A percentile compares a stretch with the other conserved stretches of the same genome.
These are phyloP conservation scores for Tapirus terrestris DNA, from an alignment of 2,113 vertebrate species.

Conservation along the genomic window DNA sequence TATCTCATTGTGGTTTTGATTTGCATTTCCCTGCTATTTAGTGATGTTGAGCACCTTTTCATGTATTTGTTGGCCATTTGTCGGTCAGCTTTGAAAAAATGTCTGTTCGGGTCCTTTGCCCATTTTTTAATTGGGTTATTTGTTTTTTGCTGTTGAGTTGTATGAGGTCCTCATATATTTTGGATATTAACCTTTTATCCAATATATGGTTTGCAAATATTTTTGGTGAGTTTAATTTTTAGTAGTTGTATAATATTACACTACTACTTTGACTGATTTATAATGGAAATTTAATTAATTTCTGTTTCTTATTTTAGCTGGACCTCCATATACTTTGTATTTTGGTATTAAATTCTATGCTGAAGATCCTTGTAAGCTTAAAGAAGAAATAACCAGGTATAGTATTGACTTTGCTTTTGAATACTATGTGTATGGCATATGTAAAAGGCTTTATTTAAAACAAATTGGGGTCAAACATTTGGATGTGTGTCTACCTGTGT, in stretches of 20 bases:
- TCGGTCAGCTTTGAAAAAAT: background rate
- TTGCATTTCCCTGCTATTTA: background rate
- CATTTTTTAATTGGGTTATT: background rate
- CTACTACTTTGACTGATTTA: conserved; percentile 11
- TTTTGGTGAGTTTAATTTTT: conserved; percentile 22
- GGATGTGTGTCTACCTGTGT: background rate
- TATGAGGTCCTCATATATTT: background rate
- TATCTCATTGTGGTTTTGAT: background rate
- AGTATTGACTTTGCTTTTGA: conserved; percentile 59
- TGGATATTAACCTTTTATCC: background rate
- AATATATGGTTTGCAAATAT: background rate
- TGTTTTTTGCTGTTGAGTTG: background rate
- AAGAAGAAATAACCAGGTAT: conserved; percentile 95
- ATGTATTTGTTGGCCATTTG: background rate
- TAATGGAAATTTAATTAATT: conserved; percentile 61
- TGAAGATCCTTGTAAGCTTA: conserved; percentile 93
- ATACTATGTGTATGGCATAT: background rate
- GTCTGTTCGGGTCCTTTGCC: background rate
- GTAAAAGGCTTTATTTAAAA: conserved; percentile 43
- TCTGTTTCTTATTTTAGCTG: conserved; percentile 86
- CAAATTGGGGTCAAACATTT: background rate
- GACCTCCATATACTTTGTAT: conserved; percentile 95
- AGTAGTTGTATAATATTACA: background rate
- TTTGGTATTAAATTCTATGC: conserved; percentile 96
- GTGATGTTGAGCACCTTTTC: background rate